Percentiles rank a stretch among this genome's conserved stretches.
Evolutionary conservation across 2,113 vertebrate genomes (phyloP).

Genomic region (Anguilla rostrata): DNA sequence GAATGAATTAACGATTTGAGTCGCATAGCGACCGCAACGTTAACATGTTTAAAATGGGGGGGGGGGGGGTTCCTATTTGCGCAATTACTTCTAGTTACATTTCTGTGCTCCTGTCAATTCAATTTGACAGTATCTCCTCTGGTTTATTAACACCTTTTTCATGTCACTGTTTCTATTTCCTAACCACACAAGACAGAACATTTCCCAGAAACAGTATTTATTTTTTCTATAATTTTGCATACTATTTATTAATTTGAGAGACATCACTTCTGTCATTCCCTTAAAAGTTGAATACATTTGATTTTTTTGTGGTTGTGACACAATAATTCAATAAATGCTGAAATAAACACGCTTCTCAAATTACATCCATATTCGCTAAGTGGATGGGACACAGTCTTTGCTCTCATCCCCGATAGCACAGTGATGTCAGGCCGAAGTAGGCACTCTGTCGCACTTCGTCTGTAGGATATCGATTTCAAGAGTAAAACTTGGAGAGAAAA

Average conservation of each 20-base stretch:
- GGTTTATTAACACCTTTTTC: not conserved
- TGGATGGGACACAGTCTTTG: not conserved
- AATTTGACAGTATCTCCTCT: not conserved
- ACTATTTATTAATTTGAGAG: not conserved
- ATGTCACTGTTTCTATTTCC: not conserved
- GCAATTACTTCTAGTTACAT: not conserved
- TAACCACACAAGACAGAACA: not conserved
- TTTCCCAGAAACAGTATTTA: not conserved
- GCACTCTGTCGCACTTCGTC: too few relatives aligned
- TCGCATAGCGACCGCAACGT: not conserved
- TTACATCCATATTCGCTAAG: not conserved
- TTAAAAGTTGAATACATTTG: not conserved
- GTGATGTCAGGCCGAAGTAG: too few relatives aligned
- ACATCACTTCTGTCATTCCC: not conserved
- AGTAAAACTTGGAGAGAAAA: too few relatives aligned
- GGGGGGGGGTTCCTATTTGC: not conserved
- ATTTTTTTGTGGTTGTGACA: not conserved
- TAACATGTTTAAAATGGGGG: not conserved
- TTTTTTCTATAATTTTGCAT: not conserved
- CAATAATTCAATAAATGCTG: not conserved
- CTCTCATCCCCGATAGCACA: too few relatives aligned
- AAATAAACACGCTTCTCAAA: not conserved
- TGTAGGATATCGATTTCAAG: too few relatives aligned
- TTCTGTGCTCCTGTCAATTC: not conserved
- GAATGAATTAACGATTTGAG: not conserved